phyloP scores from a whole-genome alignment of 2,888 invertebrate species.

The Agrochola lychnidis region DNA sequence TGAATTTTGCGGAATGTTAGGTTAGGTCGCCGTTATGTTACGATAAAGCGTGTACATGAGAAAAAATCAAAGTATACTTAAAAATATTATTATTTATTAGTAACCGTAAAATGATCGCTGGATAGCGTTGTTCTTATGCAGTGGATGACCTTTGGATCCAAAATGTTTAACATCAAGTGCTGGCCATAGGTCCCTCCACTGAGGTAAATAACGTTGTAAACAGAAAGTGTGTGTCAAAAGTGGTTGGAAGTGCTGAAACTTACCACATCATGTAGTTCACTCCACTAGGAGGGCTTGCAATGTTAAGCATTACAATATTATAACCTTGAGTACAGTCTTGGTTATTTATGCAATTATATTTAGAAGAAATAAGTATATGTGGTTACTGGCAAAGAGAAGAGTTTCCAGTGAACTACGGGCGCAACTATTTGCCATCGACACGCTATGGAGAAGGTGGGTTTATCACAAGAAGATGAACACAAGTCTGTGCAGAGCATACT shows the following conservation, averaged over 20 bases:
- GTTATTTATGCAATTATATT: constrained; percentile 1
- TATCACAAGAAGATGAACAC: not conserved
- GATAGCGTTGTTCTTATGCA: not conserved
- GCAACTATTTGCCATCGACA: not conserved
- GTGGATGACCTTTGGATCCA: not conserved
- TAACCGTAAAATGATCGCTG: not conserved
- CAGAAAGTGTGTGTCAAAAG: constrained; percentile 16
- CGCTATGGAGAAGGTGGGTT: not conserved
- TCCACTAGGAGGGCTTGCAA: constrained; percentile 54
- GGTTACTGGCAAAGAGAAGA: not conserved
- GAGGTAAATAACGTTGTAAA: not conserved
- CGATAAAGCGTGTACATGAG: not conserved
- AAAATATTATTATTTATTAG: not conserved
- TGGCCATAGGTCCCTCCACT: not conserved
- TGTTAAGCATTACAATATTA: constrained; percentile 49
- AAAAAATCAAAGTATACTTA: not conserved
- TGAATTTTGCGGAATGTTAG: not conserved
- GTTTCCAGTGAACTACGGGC: not conserved
- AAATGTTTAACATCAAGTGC: not conserved
- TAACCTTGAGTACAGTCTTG: constrained; percentile 21
- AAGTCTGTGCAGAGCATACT: not conserved
- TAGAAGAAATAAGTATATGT: not conserved
- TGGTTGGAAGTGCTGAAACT: constrained; percentile 37
- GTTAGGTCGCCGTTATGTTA: not conserved
- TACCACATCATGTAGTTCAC: constrained; percentile 54